Conservation (phyloP, 2,888 invertebrate genomes). For the Hymenopus coronatus region DNA sequence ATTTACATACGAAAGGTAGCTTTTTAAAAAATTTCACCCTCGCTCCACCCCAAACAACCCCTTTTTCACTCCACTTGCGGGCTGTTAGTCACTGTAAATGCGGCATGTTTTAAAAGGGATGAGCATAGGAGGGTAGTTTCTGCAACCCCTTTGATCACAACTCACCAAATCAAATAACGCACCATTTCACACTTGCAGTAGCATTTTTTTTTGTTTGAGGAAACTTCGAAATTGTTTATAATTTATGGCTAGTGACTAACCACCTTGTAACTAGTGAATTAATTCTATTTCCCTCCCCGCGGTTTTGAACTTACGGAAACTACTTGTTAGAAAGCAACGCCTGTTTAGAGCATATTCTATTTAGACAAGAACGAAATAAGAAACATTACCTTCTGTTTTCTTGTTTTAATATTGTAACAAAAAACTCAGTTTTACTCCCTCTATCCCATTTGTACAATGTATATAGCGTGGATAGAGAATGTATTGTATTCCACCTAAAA, state of each 20-base stretch:
- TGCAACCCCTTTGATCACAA: constrained; percentile 11
- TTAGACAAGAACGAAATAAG: not conserved
- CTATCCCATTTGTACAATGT: too few species aligned
- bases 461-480: too few species aligned
- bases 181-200: constrained; percentile 8
- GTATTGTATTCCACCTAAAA: too few species aligned
- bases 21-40: not conserved
- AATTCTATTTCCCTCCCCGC: not conserved
- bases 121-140: not conserved
- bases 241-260: constrained; percentile 4
- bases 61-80: not conserved
- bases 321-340: not conserved
- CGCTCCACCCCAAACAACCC: not conserved
- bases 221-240: constrained; percentile 1
- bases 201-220: not conserved
- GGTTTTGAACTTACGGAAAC: not conserved
- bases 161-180: constrained; percentile 11
- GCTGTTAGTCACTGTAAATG: constrained; percentile 11
- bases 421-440: too few species aligned
- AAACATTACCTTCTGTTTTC: not conserved
- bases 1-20: constrained; percentile 17
- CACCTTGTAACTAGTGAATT: constrained; percentile 14
- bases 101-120: not conserved
- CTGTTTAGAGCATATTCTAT: not conserved
- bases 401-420: not conserved